Base-by-base conservation (phyloP, 2,888 invertebrate species). In the Eupithecia dodoneata region DNA sequence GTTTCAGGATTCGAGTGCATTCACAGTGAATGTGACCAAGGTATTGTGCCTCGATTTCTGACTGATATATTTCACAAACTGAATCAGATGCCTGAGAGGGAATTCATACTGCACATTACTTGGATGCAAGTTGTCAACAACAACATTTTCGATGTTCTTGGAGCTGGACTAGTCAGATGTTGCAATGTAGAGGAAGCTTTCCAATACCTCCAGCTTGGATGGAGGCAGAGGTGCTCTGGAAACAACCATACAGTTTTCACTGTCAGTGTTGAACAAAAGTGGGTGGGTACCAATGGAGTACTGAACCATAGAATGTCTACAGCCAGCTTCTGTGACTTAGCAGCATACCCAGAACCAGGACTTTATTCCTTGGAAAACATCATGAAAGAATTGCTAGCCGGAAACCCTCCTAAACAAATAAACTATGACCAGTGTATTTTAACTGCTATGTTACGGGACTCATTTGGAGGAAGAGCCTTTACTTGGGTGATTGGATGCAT, bases 101-200 rank as follows among this genome's bases (percentile, higher is more conserved):
- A 96, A 77, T 97, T 96, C 85, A 95, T 96, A 70, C 91, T 97
- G 4, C 97, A 96, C 85, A 96, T 97, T 79, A 97, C 97, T 67
- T 97, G 97, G 96, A 96, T 97, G 85, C 97, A 97, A 90, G 96
- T 97, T 71, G 96, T 96, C 70, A 96, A 96, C 73, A 97, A 97
- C 81, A 96, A 96, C 82, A 96, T 96, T 81, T 94, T 94, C 89
- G 95, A 91, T 95, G 96, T 96, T 66, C 93, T 96, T 84, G 97
- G 96, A 71, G 96, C 87, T 80, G 96, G 90, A 80, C 91, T 92
- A 75, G 94, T 94, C 73, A 93, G 91, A 87, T 96, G 95, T 91
- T 96, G 80, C 93, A 97, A 92, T 96, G 96, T 97, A n/a, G 96
- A 96, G 74, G 97, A 97, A 85, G 97, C 97, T 47, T 97, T 97